Evolutionary conservation across 1,140 invertebrate species (phyloP), one percentile per base, ranked within the genome.

Genomic region (Zaprionus capensis): DNA sequence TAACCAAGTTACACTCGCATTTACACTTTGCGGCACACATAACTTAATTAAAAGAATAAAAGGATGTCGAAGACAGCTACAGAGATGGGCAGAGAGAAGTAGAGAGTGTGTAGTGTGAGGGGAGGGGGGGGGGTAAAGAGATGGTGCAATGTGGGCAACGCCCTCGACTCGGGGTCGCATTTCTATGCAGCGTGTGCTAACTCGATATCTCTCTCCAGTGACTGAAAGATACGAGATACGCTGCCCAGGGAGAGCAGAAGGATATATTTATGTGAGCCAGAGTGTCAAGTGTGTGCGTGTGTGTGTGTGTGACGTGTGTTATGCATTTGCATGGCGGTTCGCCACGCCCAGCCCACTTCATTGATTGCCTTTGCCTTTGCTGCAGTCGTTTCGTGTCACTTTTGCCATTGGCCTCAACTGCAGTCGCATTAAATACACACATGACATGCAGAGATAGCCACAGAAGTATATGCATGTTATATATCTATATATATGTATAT

Each of bases 11-110:
- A 44, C 1, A 46, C 6, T 22, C n/a, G 17, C n/a, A 67, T n/a
- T 34, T 14, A 34, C 36, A 31, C 17, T 26, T n/a, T 26, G 31
- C 24, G 11, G 55, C 31, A 36, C 4, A 41, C 64, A 56, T 70
- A 70, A 83, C 76, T 80, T 83, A 84, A 84, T 83, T 83, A 83
- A 83, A 68, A 74, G 68, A 57, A 56, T 58, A 67, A 46, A 61
- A 26, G 58, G 28, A 68, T 22, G 46, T 46, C 41, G n/a, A 46
- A 46, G 46, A 22, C 12, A 46, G 41, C 41, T 4, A 7, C 15
- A 44, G 5, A 6, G 3, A 51, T 11, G n/a, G 46, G 46, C 20
- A 11, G 20, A 4, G 20, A 22, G 11, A 2, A 1, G 3, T 7
- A n/a, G 9, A 22, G 20, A 4, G 44, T 38, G 36, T 15, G n/a